These are phyloP conservation scores for Drosophila anceps DNA, from an alignment of 2,888 invertebrate genomes.

Conservation along the genomic window DNA sequence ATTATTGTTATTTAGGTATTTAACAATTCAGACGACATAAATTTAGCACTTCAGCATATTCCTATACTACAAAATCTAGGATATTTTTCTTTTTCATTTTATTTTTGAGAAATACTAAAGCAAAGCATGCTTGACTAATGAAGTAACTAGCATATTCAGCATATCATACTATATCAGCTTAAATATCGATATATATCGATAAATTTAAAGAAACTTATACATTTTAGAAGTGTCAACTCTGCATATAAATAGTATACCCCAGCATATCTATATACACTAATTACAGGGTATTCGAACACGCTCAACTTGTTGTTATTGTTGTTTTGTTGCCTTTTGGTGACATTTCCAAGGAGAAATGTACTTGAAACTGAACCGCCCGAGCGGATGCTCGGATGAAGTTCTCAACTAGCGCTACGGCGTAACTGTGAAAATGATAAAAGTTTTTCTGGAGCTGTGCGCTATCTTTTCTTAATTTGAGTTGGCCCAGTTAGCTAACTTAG, in stretches of 20 bases:
- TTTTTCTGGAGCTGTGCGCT: slow-evolving; percentile 47
- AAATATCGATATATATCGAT: too few relatives aligned
- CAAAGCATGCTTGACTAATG: too few relatives aligned
- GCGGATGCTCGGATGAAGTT: slow-evolving; percentile 22
- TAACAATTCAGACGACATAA: too few relatives aligned
- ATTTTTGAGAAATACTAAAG: too few relatives aligned
- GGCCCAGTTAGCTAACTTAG: slow-evolving; percentile 59
- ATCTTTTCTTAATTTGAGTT: slow-evolving; percentile 75
- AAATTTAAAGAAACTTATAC: too few relatives aligned
- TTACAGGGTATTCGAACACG: slow-evolving; percentile 1
- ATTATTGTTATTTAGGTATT: too few relatives aligned
- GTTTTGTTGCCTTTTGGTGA: not conserved
- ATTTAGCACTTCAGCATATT: too few relatives aligned
- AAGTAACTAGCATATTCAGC: too few relatives aligned
- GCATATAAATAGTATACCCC: not conserved
- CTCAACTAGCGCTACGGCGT: slow-evolving; percentile 37
- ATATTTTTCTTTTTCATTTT: too few relatives aligned
- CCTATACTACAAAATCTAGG: too few relatives aligned
- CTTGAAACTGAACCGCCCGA: slow-evolving; percentile 47
- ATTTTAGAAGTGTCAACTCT: too few relatives aligned
- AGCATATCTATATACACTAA: not conserved
- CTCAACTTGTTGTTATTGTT: not conserved
- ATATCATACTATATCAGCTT: too few relatives aligned
- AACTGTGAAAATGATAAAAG: slow-evolving; percentile 69
- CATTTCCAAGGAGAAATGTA: slow-evolving; percentile 20